A percentile compares a stretch with the other conserved stretches of the same genome.
Conservation (phyloP, 2,113 vertebrate genomes). For the Gymnocephalus cernua region DNA sequence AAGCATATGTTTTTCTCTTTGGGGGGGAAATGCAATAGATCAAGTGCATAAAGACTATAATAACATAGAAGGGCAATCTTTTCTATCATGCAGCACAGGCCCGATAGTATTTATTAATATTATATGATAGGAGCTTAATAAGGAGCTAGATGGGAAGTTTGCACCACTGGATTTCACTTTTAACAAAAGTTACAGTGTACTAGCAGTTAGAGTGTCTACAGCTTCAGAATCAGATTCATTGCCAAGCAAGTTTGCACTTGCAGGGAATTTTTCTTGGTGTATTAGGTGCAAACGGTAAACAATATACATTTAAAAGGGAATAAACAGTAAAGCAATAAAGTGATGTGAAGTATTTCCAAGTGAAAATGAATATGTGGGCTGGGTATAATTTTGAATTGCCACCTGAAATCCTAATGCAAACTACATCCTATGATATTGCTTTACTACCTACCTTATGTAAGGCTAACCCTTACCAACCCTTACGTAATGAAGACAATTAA, state of each 20-base stretch:
- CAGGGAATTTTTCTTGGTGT: too few relatives aligned
- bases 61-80: constrained; percentile 16
- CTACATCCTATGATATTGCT: not conserved
- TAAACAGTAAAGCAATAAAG: too few relatives aligned
- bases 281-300: too few relatives aligned
- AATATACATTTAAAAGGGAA: too few relatives aligned
- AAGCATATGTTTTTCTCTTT: constrained; percentile 13
- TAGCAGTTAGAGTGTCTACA: not conserved
- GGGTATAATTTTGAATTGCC: not conserved
- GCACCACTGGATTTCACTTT: not conserved
- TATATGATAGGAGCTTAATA: not conserved
- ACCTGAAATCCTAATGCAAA: not conserved
- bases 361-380: not conserved
- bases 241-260: too few relatives aligned
- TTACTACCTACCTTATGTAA: too few relatives aligned
- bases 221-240: not conserved
- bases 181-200: not conserved
- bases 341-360: too few relatives aligned
- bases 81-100: not conserved
- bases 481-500: too few relatives aligned
- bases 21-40: constrained; percentile 33
- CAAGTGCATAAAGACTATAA: constrained; percentile 34
- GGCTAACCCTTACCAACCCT: too few relatives aligned
- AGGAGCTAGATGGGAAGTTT: constrained; percentile 13
- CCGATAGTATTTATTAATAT: constrained; percentile 3